These are phyloP conservation scores for Marasmarcha lunaedactyla DNA, from an alignment of 2,888 invertebrate genomes.

Conservation along the genomic window DNA sequence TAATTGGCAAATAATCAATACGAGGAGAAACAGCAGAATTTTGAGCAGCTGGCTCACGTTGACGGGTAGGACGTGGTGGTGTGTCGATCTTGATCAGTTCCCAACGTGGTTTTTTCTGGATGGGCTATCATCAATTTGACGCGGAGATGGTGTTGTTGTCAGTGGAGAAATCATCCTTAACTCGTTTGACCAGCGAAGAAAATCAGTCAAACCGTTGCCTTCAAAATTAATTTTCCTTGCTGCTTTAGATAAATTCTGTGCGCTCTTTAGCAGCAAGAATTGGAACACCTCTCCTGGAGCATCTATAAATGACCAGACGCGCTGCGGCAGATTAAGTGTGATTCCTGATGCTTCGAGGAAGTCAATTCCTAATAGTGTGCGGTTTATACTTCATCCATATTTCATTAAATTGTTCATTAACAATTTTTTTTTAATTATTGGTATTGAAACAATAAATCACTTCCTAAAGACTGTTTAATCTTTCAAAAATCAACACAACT, in stretches of 20 bases:
- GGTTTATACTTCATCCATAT: too few relatives aligned
- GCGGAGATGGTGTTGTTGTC: constrained; percentile 1
- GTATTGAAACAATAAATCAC: too few relatives aligned
- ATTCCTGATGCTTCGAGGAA: constrained; percentile 13
- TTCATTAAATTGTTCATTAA: too few relatives aligned
- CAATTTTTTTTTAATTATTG: too few relatives aligned
- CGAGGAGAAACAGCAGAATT: background rate
- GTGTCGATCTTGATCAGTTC: constrained; percentile 3
- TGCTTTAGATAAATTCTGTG: background rate
- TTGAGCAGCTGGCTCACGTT: constrained; percentile 4
- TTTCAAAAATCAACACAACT: too few relatives aligned
- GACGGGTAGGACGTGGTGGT: constrained; percentile 4
- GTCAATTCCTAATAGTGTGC: constrained; percentile 13
- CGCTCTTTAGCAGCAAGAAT: background rate
- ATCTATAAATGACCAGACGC: constrained; percentile 13
- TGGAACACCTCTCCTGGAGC: background rate
- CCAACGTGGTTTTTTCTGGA: constrained; percentile 2
- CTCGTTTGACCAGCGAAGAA: constrained; percentile 6
- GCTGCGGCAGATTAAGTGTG: constrained; percentile 11
- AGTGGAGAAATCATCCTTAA: constrained; percentile 7
- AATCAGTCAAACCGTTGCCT: background rate
- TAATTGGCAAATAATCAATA: constrained; percentile 3
- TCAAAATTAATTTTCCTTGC: background rate
- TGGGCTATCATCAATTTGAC: background rate
- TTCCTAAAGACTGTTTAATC: too few relatives aligned